Evolutionary conservation across 2,797 vertebrate species (phyloP), one percentile per base, ranked within the genome.

Genomic region (Aldrovandia affinis): DNA sequence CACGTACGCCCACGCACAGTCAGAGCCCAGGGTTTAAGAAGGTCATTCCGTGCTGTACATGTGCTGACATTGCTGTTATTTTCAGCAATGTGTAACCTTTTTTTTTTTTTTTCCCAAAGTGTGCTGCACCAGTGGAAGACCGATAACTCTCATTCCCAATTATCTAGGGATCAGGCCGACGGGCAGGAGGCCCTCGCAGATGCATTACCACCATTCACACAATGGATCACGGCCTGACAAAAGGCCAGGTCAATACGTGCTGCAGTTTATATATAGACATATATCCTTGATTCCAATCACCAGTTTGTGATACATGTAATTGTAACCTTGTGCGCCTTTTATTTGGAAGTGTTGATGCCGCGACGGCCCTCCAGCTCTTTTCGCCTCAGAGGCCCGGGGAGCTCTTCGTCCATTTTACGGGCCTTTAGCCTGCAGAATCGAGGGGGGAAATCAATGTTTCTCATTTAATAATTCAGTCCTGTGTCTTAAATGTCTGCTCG

Each of bases 71-170:
- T 36, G 80, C 80, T 59, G 54, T 39, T 77, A 25, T 22, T 30
- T 39, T 30, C 59, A 15, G 1, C 30, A n/a, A n/a, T 30, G 68
- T 6, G 12, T 73, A 65, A 75, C 55, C 30, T 20, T 90, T 89
- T 88, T 89, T 7, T 87, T 50, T n/a, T 91, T 89, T 88, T 89
- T 20, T 87, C 85, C 80, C 85, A 83, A 86, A 91, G 90, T 92
- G 89, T 86, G 86, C 84, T 75, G 85, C 85, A 88, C 83, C 85
- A 85, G 80, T 86, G 61, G 85, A 83, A 89, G 81, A 78, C 86
- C 88, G 39, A 82, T 82, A 82, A 82, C 70, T 82, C 70, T 25
- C 36, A 44, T 44, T 42, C 6, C 70, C 70, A 75, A 12, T 75
- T 75, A 75, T 42, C 70, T 25, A 44, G 70, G n/a, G 25, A 65